Evolutionary conservation across 35 echinoderm and acorn worm genomes (phyloP).

Genomic region (Chiridota heheva): DNA sequence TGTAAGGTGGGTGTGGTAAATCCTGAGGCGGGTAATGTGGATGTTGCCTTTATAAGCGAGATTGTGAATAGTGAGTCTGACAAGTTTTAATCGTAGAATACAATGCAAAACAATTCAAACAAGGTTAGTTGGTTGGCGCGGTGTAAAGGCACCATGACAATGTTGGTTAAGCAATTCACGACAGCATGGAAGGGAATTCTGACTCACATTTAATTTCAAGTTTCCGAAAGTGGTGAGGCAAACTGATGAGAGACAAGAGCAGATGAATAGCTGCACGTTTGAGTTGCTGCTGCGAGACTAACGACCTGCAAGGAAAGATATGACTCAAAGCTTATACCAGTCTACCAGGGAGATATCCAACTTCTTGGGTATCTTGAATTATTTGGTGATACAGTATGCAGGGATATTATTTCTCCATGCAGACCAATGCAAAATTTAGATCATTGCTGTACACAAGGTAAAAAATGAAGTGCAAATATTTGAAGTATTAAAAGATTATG

Average conservation of each 20-base stretch:
- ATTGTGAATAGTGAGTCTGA: too few relatives aligned
- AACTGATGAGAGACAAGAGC: slow-evolving; percentile 76
- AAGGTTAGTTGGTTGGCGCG: too few relatives aligned
- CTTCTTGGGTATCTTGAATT: background rate
- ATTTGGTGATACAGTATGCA: background rate
- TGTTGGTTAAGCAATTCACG: too few relatives aligned
- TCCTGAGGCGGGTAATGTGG: too few relatives aligned
- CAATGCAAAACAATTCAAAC: too few relatives aligned
- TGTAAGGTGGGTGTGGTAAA: too few relatives aligned
- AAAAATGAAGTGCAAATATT: too few relatives aligned
- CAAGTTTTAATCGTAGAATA: too few relatives aligned
- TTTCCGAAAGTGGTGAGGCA: slow-evolving; percentile 96
- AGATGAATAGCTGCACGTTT: slow-evolving; percentile 83
- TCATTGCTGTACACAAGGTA: background rate
- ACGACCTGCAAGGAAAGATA: slow-evolving; percentile 57
- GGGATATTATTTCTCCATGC: background rate
- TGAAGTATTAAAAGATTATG: too few relatives aligned
- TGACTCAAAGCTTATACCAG: background rate
- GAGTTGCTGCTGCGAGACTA: slow-evolving; percentile 76
- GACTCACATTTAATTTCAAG: slow-evolving; percentile 67
- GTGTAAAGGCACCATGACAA: too few relatives aligned
- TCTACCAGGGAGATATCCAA: background rate
- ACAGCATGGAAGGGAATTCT: too few relatives aligned
- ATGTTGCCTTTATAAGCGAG: too few relatives aligned
- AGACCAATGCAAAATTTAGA: background rate